phyloP scores from a whole-genome alignment of 2,888 invertebrate species.

The Andrena haemorrhoa region DNA sequence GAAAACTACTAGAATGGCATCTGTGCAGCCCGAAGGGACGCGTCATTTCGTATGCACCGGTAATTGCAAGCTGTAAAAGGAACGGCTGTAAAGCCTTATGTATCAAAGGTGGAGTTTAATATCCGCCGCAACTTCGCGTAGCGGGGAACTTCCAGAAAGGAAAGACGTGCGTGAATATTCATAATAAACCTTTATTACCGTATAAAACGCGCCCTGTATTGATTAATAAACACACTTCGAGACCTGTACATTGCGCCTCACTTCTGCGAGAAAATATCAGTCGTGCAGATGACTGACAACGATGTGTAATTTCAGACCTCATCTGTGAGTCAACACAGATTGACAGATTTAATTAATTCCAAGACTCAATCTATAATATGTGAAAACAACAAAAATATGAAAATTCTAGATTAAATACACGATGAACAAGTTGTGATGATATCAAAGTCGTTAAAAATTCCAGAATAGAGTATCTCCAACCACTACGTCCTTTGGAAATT shows the following conservation, averaged over 20 bases:
- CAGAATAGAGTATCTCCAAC: too few species aligned
- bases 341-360: too few species aligned
- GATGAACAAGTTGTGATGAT: too few species aligned
- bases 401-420: too few species aligned
- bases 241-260: neutral
- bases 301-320: too few species aligned
- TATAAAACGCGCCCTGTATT: neutral
- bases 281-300: too few species aligned
- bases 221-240: neutral
- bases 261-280: neutral
- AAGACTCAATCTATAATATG: too few species aligned
- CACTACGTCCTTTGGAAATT: too few species aligned
- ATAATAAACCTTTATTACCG: neutral
- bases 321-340: too few species aligned
- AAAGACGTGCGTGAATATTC: slow-evolving; percentile 13
- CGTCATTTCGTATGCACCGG: slow-evolving; percentile 44
- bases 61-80: slow-evolving; percentile 50
- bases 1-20: slow-evolving; percentile 17
- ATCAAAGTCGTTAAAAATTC: too few species aligned
- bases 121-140: slow-evolving; percentile 16
- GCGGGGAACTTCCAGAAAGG: slow-evolving; percentile 6
- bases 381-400: too few species aligned
- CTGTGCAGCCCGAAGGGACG: neutral
- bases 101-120: slow-evolving; percentile 39
- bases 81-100: slow-evolving; percentile 30